Base-by-base conservation (phyloP, 2,888 invertebrate species). In the Oithona nana region DNA sequence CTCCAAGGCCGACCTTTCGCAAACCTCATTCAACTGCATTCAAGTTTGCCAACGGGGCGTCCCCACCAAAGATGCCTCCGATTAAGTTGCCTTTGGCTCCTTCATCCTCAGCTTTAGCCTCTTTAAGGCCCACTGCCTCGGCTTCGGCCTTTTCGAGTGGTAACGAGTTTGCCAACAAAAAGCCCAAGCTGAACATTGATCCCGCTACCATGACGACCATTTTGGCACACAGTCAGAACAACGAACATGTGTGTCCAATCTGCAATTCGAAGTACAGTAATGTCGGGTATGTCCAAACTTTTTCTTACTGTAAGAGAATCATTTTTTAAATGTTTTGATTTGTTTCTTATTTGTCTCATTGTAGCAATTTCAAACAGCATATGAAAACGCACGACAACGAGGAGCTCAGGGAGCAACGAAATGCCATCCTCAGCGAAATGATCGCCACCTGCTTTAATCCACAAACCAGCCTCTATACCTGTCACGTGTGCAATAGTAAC, bases 321-420 rank as follows among this genome's bases (percentile, higher is more conserved):
- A n/a, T n/a, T n/a, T n/a, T n/a, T n/a, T n/a, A n/a, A n/a, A n/a
- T n/a, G n/a, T n/a, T n/a, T n/a, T n/a, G n/a, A n/a, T n/a, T n/a
- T n/a, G n/a, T n/a, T n/a, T n/a, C n/a, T n/a, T n/a, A n/a, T n/a
- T n/a, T n/a, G n/a, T n/a, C n/a, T n/a, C n/a, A n/a, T n/a, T n/a
- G n/a, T n/a, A n/a, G 61, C 22, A 61, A 61, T 30, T 61, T 61
- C 26, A 50, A 50, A 16, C 61, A 61, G 22, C 61, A 61, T 24
- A 61, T 61, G 55, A n/a, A 26, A 26, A 24, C 26, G 16, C 54
- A 54, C 26, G 54, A 54, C 3, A 54, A 54, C 54, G 54, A 54
- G 26, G 26, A 54, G 22, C 22, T 54, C 24, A 54, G 26, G 26
- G 54, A 54, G 26, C 54, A 54, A 26, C 54, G 54, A 26, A 26